Evolutionary conservation across 2,113 vertebrate species (phyloP), one percentile per base, ranked within the genome.

Genomic region (Numida meleagris): DNA sequence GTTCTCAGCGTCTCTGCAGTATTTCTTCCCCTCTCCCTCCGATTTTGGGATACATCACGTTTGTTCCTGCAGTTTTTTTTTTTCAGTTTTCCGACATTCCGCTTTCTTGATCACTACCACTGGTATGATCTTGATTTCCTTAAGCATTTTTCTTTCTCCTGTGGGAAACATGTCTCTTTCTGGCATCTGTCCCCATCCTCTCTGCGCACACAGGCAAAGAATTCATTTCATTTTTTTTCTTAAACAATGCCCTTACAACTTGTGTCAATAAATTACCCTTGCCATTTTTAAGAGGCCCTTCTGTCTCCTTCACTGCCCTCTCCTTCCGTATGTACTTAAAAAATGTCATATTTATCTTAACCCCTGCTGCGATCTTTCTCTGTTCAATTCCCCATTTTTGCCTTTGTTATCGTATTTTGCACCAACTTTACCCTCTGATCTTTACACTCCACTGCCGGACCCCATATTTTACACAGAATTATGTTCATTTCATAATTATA

Each of bases 251-350:
- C 82, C 75, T 93, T 75, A 81, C 65, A 92, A 77, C 84, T 89
- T 78, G 36, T 93, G 85, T 94, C 91, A 90, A 79, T 94, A 95
- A 94, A 96, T 96, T 96, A 94, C 53, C 51, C 58, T 68, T 94
- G 73, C 92, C 82, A 73, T 92, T 92, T 97, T 95, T 94, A 93
- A 95, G 82, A 91, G 65, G 40, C 76, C 61, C 79, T 93, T 83
- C 89, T 95, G 87, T 89, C 81, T 93, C 82, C 82, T 93, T 96
- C 91, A 81, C 40, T 94, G 75, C 76, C 79, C 94, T 94, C 75
- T 92, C 68, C 57, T 93, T 91, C 78, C 8, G 0, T 78, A 72
- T 57, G 50, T 88, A 86, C 85, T 85, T 91, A 9, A 94, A 94
- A 95, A 91, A 93, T 50, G 27, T 83, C 85, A 88, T 95, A 93